Conservation (phyloP, 2,113 vertebrate species). For the Microtus pennsylvanicus region DNA sequence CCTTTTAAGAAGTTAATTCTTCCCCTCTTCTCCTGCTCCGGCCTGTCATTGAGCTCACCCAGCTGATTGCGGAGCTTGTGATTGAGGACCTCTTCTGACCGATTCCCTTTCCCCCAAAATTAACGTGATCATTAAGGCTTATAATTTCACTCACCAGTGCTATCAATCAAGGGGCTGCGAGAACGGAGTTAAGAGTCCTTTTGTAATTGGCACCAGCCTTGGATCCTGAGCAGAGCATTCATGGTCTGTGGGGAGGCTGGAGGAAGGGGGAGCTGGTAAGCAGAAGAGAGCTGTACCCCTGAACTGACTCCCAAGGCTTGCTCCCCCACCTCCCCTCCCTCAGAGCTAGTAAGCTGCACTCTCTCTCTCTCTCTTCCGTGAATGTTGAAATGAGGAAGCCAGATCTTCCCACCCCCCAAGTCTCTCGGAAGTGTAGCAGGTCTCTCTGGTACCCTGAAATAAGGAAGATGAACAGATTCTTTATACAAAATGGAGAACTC, state of each 20-base stretch:
- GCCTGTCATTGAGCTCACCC: slow-evolving; percentile 78
- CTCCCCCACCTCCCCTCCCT: background rate
- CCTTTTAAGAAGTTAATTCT: slow-evolving; percentile 82
- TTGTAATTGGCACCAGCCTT: slow-evolving; percentile 80
- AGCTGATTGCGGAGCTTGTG: slow-evolving; percentile 79
- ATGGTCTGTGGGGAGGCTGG: slow-evolving; percentile 49
- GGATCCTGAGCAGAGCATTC: slow-evolving; percentile 61
- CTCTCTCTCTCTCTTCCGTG: background rate
- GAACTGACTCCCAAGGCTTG: slow-evolving; percentile 6
- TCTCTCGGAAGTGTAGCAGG: background rate
- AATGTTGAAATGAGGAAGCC: slow-evolving; percentile 13
- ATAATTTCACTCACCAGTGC: slow-evolving; percentile 84
- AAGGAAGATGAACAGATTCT: background rate
- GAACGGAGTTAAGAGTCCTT: slow-evolving; percentile 81
- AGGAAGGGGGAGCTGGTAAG: slow-evolving; percentile 14
- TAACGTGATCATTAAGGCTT: slow-evolving; percentile 84
- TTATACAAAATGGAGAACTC: background rate
- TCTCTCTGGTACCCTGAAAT: background rate
- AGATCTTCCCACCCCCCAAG: background rate
- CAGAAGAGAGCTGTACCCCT: background rate
- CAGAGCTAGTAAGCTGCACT: background rate
- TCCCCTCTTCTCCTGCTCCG: slow-evolving; percentile 33
- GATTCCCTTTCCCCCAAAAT: slow-evolving; percentile 82
- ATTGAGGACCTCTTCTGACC: slow-evolving; percentile 84
- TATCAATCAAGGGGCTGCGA: slow-evolving; percentile 81